Base-by-base conservation (phyloP, 2,797 vertebrate species). In the Eulemur coronatus region DNA sequence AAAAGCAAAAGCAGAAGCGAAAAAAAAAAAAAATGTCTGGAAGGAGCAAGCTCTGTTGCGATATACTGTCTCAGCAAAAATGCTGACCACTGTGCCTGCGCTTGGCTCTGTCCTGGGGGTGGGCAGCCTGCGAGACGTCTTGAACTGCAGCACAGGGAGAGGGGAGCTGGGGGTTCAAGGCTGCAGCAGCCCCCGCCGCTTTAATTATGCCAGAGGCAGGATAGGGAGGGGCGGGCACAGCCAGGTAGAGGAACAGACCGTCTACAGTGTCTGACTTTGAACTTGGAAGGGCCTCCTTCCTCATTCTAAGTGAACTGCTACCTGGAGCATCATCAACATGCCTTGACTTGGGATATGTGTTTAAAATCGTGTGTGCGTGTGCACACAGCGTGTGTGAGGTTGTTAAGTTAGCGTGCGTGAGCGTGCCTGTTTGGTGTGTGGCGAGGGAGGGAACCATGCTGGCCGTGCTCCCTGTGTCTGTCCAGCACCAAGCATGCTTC, bases 11-110 rank as follows among this genome's bases (percentile, higher is more conserved):
- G 85, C 73, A 97, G 52, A 89, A 93, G 33, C 5, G 43, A 41
- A 48, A 85, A 48, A 87, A 48, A 86, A 52, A 57, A 61, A 84
- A 89, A 89, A 20, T 2, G 67, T 87, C 90, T 89, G 61, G 91
- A 73, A 95, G 93, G 24, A 97, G 33, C 43, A 5, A 78, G 18
- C 41, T 97, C 50, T 97, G 43, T 79, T 97, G 92, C 38, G 80
- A 73, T 97, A 92, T 35, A 91, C 57, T 80, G 92, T 33, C n/a
- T 91, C 97, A 97, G 96, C 80, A 98, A 97, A 97, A 98, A 89
- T 63, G 22, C 38, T 1, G 46, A 67, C 38, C 2, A 35, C 89
- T 93, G 41, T 67, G n/a, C 55, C 92, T 0, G 2, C 0, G 4
- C 89, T 97, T 75, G 97, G 7, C 67, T 72, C 69, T 57, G 63